Evolutionary conservation across 2,113 vertebrate genomes (phyloP), one percentile per base, ranked within the genome.

Genomic region (Pseudorhombus dupliciocellatus): DNA sequence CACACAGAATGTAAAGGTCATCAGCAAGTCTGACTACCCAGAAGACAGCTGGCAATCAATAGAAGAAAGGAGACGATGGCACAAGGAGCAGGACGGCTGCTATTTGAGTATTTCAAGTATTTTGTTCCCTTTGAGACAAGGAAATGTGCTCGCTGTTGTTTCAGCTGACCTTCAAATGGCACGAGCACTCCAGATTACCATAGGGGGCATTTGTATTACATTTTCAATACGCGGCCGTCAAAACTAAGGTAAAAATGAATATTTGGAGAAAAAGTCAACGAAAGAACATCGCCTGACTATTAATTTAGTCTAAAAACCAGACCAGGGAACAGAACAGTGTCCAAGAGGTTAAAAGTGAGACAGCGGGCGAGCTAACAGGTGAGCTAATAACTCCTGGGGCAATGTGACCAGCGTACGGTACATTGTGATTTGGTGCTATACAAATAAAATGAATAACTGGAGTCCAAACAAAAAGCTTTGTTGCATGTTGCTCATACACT

Each of bases 11-110:
- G 86, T 86, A 92, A 91, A 92, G 89, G 90, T 92, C 88, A 92
- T 88, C 83, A 81, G 87, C 83, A 73, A 83, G 79, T 81, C 78
- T 75, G 87, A 80, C 83, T 81, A 74, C 74, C 66, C 83, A 83
- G 77, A 83, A 86, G 83, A 91, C 84, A 84, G 73, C 86, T 88
- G 79, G 76, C 89, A 89, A 92, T 92, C 89, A 91, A 91, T 90
- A 89, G 59, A 77, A 78, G 73, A 84, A 81, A 75, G 67, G 73
- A 74, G 69, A 80, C 50, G 52, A 81, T 68, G 64, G 66, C 81
- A 79, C 66, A 83, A 87, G 73, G 76, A 80, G 74, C 54, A 71
- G 64, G 53, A 60, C 68, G 55, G 77, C 62, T 73, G 73, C 70
- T 83, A 76, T 89, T 86, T 79, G 37, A 52, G 50, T 57, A 77